Conservation (phyloP, 2,113 vertebrate species). For the Stercorarius parasiticus region DNA sequence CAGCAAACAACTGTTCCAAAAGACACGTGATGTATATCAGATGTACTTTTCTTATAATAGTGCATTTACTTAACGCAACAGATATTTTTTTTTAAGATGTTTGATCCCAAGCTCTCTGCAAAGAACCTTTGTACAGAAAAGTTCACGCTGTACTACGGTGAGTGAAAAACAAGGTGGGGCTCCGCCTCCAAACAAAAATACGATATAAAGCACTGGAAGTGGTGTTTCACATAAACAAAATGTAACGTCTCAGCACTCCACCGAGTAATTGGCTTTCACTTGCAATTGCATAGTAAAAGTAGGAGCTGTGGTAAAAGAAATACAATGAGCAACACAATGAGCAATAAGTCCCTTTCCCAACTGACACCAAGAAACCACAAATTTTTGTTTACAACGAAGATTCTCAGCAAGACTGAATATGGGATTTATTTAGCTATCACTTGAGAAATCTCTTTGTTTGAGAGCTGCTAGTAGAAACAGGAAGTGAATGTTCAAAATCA, state of each 20-base stretch:
- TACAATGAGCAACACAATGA: not conserved
- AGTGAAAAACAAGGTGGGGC: conserved; percentile 13
- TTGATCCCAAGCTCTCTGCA: not conserved
- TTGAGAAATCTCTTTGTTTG: conserved; percentile 57
- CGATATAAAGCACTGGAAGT: not conserved
- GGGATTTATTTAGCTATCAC: conserved; percentile 46
- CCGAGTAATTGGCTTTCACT: conserved; percentile 12
- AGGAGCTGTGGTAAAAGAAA: conserved; percentile 5
- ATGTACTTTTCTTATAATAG: not conserved
- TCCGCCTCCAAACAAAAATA: conserved; percentile 2
- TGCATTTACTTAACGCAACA: not conserved
- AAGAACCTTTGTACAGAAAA: not conserved
- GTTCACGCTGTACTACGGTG: not conserved
- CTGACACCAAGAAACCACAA: conserved; percentile 24
- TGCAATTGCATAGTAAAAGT: not conserved
- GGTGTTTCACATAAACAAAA: not conserved
- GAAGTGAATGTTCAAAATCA: conserved; percentile 60
- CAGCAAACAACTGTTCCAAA: not conserved
- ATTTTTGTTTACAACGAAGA: conserved; percentile 17
- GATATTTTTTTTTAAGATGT: not conserved
- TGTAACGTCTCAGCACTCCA: not conserved
- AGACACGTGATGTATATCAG: not conserved
- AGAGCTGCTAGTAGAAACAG: conserved; percentile 51
- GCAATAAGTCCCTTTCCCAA: not conserved
- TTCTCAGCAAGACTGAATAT: conserved; percentile 15